phyloP scores from a whole-genome alignment of 2,113 vertebrate genomes.

The Sylvicapra grimmia region DNA sequence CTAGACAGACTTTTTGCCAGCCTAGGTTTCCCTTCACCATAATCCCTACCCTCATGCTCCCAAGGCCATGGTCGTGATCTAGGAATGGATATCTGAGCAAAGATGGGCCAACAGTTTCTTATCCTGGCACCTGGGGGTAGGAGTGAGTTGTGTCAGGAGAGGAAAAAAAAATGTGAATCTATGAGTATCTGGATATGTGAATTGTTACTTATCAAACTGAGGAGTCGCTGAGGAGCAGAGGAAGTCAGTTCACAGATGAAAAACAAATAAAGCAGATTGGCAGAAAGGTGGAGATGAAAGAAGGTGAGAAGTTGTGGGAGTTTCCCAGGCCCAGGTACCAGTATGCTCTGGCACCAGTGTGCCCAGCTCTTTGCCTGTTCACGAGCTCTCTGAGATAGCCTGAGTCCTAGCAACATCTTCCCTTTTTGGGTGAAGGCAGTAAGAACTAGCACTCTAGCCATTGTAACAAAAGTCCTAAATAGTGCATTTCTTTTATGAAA shows the following conservation, averaged over 20 bases:
- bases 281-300: not conserved
- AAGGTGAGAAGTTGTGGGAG: not conserved
- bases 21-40: not conserved
- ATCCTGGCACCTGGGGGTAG: not conserved
- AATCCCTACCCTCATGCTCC: accelerated
- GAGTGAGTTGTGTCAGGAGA: not conserved
- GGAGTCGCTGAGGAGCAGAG: not conserved
- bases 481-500: slow-evolving; percentile 18
- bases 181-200: not conserved
- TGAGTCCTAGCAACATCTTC: not conserved
- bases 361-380: not conserved
- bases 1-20: not conserved
- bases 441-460: not conserved
- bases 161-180: not conserved
- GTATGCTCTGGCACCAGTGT: not conserved
- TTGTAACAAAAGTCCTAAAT: not conserved
- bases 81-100: not conserved
- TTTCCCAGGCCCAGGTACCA: not conserved
- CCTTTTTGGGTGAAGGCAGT: not conserved
- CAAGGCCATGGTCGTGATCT: not conserved
- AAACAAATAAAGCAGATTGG: not conserved
- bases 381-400: not conserved
- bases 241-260: not conserved
- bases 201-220: not conserved
- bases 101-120: not conserved